Base-by-base conservation (phyloP, 2,888 invertebrate genomes). In the Xestia xanthographa region DNA sequence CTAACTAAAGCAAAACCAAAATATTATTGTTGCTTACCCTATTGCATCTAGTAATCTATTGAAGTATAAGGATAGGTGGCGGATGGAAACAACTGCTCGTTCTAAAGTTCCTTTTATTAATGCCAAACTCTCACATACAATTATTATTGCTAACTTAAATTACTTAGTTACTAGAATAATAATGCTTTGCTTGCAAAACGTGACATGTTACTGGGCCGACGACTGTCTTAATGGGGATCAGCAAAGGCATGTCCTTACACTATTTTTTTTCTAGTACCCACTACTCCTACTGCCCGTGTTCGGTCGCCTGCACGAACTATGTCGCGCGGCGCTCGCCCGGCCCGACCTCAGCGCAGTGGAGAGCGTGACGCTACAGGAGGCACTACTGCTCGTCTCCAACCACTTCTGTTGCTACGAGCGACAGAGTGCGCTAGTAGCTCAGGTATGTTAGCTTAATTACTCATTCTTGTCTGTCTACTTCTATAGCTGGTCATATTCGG, bases 361-460 rank as follows among this genome's bases (percentile, higher is more conserved):
- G 94, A 98, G 98, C 88, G 98, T 98, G 68, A 98, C 98, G 1
- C 93, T 99, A 53, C 97, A 97, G 90, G 98, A 98, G 93, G 98
- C 98, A 0, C 93, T 98, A 69, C 93, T 99, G 60, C 96, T 98
- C 11, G 98, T 99, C 84, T 98, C 98, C 75, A 99, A 99, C 96
- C 98, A 99, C 94, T 98, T 99, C 93, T 98, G 98, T 92, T 98
- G 99, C 94, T 99, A 98, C 92, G 98, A 98, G 89, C 97, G 98
- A 34, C 98, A 98, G 92, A 95, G 94, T 75, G 94, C 95, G 34
- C 91, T 96, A 2, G 96, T 96, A 5, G 95, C 94, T 4, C 92
- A 96, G 92, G 95, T 96, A 80, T 72, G 71, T n/a, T n/a, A n/a
- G 6, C n/a, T 38, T 38, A n/a, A 22, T 2, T 38, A 38, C 17